Evolutionary conservation across 64 coral and sea anemone species (phyloP), one percentile per base, ranked within the genome.

Genomic region (Stichodactyla helianthus): DNA sequence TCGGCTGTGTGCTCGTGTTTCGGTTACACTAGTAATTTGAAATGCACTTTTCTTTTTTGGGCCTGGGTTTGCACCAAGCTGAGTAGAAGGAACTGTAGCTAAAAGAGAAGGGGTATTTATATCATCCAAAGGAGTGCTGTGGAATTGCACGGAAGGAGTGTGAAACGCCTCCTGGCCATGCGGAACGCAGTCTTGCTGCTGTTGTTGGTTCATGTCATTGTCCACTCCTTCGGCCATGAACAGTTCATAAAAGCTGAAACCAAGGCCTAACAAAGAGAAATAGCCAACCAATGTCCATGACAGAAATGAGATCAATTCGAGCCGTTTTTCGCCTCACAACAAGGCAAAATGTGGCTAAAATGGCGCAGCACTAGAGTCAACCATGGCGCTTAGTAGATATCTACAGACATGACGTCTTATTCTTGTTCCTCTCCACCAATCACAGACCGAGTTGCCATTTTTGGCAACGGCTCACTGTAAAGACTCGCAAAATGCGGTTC

Each of bases 181-280:
- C 90, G 92, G 89, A 93, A 90, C 91, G 87, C 82, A 78, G 22
- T 88, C 91, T 83, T 90, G 91, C 79, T 90, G 88, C 83, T 93
- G 94, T 93, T 90, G 91, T 96, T 96, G 91, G 94, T 87, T 96
- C 94, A 96, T 96, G 87, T 96, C 94, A 96, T 96, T 96, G 94
- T 96, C 91, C 71, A 87, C 61, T 87, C 91, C 94, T 71, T 96
- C 94, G 55, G 94, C 94, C 94, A 96, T 96, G 52, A 86, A 86
- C 58, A 16, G 82, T 86, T 89, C 88, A 96, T n/a, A 85, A 16
- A 23, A 58, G 84, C 76, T 79, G 71, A 62, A 96, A 96, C 52
- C 55, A 90, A 77, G 74, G 53, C 79, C 86, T 54, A 61, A 79
- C 50, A 67, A 71, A 52, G 84, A 70, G 65, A 80, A 93, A 96